Evolutionary conservation across 2,888 invertebrate genomes (phyloP).

Genomic region (Sialis fuliginosa): DNA sequence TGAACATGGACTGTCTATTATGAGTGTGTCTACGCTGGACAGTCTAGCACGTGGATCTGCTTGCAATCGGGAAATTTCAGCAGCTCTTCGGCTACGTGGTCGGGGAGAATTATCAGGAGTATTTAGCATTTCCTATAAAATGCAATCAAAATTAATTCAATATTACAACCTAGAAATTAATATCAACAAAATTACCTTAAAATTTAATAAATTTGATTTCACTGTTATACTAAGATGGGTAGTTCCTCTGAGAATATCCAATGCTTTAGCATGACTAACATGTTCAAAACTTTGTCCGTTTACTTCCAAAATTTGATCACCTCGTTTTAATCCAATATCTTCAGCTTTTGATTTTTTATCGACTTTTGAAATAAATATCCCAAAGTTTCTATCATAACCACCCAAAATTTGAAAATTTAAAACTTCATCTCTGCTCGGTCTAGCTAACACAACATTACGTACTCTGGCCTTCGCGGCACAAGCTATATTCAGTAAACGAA

Average conservation of each 20-base stretch:
- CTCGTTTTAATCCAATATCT: conserved; percentile 88
- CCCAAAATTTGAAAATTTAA: conserved; percentile 88
- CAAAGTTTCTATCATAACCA: conserved; percentile 80
- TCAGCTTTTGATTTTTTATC: conserved; percentile 88
- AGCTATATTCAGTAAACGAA: conserved; percentile 80
- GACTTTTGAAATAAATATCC: conserved; percentile 89
- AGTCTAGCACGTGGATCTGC: conserved; percentile 55
- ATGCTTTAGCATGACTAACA: conserved; percentile 76
- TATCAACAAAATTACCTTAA: conserved; percentile 38
- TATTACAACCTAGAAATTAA: background rate
- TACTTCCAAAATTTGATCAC: conserved; percentile 95
- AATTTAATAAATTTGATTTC: conserved; percentile 87
- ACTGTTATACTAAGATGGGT: conserved; percentile 94
- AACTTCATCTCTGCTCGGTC: conserved; percentile 83
- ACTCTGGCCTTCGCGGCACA: conserved; percentile 93
- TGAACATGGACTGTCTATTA: conserved; percentile 22
- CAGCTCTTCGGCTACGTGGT: conserved; percentile 40
- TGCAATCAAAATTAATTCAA: background rate
- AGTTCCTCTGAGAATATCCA: conserved; percentile 83
- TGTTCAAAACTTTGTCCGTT: conserved; percentile 94
- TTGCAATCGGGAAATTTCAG: conserved; percentile 48
- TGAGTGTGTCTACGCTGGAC: conserved; percentile 50
- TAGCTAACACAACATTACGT: conserved; percentile 76
- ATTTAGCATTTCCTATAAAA: conserved; percentile 40
- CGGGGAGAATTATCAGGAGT: conserved; percentile 70